Conservation (phyloP, 64 coral and sea anemone species). For the Dendronephthya gigantea region DNA sequence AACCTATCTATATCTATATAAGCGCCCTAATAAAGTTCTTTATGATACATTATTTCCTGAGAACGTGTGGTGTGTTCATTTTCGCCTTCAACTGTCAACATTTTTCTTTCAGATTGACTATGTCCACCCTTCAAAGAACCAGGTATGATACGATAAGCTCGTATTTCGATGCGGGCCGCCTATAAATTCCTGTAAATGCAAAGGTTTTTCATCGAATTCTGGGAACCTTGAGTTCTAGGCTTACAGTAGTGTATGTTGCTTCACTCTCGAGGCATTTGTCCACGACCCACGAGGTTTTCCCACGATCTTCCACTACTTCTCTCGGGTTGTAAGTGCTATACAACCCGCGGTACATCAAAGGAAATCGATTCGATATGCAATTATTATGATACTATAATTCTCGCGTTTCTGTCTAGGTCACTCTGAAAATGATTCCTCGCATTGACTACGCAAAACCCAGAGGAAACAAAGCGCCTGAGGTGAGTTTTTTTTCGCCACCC, state of each 20-base stretch:
- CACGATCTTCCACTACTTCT: too few species aligned
- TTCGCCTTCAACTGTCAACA: not conserved
- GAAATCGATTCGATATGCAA: too few species aligned
- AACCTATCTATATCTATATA: too few species aligned
- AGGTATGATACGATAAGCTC: slow-evolving; percentile 43
- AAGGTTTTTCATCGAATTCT: not conserved
- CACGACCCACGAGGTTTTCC: too few species aligned
- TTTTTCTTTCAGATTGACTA: slow-evolving; percentile 43
- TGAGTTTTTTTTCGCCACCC: not conserved
- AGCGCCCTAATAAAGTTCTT: too few species aligned
- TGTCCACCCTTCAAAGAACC: slow-evolving; percentile 96
- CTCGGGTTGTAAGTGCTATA: too few species aligned
- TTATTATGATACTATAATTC: not conserved
- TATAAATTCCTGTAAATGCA: not conserved
- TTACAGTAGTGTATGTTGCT: too few species aligned
- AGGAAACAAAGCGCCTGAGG: slow-evolving; percentile 17
- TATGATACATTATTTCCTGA: too few species aligned
- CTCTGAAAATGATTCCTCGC: slow-evolving; percentile 90
- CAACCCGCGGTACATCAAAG: too few species aligned
- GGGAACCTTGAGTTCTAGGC: too few species aligned
- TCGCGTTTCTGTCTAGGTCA: slow-evolving; percentile 43
- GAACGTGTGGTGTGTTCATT: not conserved
- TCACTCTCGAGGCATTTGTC: too few species aligned
- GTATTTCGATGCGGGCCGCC: not conserved
- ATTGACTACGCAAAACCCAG: slow-evolving; percentile 80